Percentiles rank a stretch among this genome's conserved stretches.
phyloP scores from a whole-genome alignment of 2,888 invertebrate genomes.

The Clunio marinus region DNA sequence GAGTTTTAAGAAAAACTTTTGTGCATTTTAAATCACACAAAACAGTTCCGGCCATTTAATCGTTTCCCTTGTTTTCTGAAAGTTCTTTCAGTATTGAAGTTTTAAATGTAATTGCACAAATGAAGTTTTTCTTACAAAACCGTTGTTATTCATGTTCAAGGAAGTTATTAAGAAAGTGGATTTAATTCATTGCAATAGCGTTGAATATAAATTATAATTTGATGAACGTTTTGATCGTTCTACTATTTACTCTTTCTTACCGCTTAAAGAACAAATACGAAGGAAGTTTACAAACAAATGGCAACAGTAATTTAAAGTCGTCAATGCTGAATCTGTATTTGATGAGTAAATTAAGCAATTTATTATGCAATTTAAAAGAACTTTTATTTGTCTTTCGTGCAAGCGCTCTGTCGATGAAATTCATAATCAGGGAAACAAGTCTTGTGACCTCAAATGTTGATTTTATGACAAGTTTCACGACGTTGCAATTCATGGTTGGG shows the following conservation, averaged over 20 bases:
- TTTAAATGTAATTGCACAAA: too few species aligned
- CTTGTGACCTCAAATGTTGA: neutral
- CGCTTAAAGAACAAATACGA: conserved; percentile 14
- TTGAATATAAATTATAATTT: neutral
- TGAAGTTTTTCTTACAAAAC: neutral
- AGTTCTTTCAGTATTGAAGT: too few species aligned
- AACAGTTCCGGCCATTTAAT: too few species aligned
- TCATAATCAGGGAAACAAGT: neutral
- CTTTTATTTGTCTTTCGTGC: conserved; percentile 30
- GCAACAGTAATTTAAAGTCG: conserved; percentile 24
- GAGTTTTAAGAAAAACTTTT: neutral
- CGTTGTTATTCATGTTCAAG: neutral
- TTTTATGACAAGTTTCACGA: neutral
- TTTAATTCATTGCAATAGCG: neutral
- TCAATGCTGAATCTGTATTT: neutral
- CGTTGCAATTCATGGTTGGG: neutral
- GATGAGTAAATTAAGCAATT: conserved; percentile 34
- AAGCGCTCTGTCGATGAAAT: neutral
- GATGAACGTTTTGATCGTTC: conserved; percentile 29
- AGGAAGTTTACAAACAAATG: conserved; percentile 11
- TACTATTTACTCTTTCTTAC: conserved; percentile 7
- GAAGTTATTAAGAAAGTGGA: conserved; percentile 25
- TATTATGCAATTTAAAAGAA: neutral
- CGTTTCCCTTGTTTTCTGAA: neutral
- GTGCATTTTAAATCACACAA: neutral